These are phyloP conservation scores for Pterocles burchelli DNA, from an alignment of 2,113 vertebrate genomes.

Conservation along the genomic window DNA sequence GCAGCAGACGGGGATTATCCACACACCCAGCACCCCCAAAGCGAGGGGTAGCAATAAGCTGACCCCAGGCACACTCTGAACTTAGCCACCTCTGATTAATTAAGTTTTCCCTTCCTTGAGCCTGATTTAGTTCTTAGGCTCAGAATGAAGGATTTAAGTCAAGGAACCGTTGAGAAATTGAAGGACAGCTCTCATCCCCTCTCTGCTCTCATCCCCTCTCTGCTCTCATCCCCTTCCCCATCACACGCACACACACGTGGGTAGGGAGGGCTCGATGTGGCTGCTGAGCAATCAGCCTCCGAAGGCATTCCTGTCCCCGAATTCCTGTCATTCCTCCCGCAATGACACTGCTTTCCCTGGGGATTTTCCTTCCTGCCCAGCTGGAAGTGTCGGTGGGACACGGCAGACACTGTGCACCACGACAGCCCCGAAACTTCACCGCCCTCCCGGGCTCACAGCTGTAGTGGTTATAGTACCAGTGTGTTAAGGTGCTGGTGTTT, in stretches of 20 bases:
- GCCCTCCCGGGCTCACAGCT: neutral
- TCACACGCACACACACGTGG: neutral
- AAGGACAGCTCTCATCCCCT: slow-evolving; percentile 35
- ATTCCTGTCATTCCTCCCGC: slow-evolving; percentile 17
- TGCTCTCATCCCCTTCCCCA: neutral
- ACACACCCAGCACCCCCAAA: neutral
- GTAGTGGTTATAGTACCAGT: accelerated
- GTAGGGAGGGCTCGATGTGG: neutral
- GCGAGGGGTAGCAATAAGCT: neutral
- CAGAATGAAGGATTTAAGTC: slow-evolving; percentile 61
- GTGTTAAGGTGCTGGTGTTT: neutral
- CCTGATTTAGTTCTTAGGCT: slow-evolving; percentile 54
- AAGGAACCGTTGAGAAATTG: slow-evolving; percentile 56
- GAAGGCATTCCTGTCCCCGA: neutral
- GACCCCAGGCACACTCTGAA: slow-evolving; percentile 49
- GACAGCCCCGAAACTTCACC: neutral
- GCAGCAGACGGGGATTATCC: slow-evolving; percentile 42
- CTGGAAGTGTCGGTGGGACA: neutral
- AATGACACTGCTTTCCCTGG: neutral
- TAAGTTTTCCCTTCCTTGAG: slow-evolving; percentile 52
- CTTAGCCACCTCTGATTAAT: slow-evolving; percentile 57
- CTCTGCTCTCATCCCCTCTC: neutral
- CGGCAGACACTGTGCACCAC: neutral
- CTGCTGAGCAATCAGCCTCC: neutral
- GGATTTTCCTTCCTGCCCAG: neutral